phyloP scores from a whole-genome alignment of 2,797 vertebrate species.

The Pogoniulus pusillus region DNA sequence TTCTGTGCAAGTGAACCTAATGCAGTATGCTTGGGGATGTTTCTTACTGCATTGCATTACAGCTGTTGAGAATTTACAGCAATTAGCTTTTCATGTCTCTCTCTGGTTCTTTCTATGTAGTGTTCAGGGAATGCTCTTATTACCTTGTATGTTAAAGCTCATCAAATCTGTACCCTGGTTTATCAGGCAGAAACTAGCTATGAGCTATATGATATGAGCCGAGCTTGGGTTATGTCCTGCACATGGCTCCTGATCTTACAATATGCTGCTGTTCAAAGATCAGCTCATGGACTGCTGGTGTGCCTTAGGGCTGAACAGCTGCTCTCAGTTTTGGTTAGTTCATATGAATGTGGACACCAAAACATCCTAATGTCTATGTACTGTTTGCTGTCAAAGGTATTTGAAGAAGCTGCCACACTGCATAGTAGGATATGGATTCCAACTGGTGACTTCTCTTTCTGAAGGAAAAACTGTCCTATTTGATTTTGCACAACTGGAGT shows the following conservation, averaged over 20 bases:
- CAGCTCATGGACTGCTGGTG: not conserved
- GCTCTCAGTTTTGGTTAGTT: not conserved
- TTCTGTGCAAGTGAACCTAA: constrained; percentile 36
- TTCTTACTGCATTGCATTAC: constrained; percentile 48
- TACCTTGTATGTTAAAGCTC: constrained; percentile 40
- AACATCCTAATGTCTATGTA: not conserved
- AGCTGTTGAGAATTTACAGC: constrained; percentile 59
- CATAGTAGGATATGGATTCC: not conserved
- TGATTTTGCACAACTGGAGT: not conserved
- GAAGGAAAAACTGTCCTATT: not conserved
- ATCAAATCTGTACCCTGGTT: constrained; percentile 40
- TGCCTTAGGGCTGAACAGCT: not conserved
- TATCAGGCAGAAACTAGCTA: constrained; percentile 25
- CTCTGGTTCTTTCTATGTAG: constrained; percentile 35
- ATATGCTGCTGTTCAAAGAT: not conserved
- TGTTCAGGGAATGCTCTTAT: constrained; percentile 27
- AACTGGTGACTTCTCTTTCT: not conserved
- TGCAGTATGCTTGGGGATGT: constrained; percentile 19
- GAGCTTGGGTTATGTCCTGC: not conserved
- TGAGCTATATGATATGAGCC: not conserved
- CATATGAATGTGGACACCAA: not conserved
- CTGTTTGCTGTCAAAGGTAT: not conserved
- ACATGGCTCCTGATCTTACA: not conserved
- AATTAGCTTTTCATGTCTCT: constrained; percentile 55
- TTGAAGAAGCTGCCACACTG: not conserved